Base-by-base conservation (phyloP, 1,140 invertebrate species). In the Homarus americanus region DNA sequence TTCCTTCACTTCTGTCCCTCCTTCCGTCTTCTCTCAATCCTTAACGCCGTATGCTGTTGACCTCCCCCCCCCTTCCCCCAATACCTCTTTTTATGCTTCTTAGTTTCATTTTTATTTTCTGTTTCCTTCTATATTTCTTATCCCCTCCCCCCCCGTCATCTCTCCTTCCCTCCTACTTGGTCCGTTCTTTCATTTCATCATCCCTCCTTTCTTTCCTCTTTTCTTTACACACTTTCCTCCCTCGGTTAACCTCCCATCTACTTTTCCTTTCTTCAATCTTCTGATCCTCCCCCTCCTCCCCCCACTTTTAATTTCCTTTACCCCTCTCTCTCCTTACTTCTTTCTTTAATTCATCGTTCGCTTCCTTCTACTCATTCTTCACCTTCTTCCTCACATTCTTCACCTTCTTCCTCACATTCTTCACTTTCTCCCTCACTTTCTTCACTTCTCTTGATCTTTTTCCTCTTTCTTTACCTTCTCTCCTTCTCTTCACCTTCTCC, bases 391-490 rank as follows among this genome's bases (percentile, higher is more conserved):
- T 1, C 7, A 7, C 44, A 49, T 49, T 1, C 7, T 10, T 49
- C 15, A 49, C 44, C 15, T 49, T 15, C 44, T 7, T 15, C 15
- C 44, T 15, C 44, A 49, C 44, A 7, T 49, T 15, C 44, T 49
- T 40, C 75, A 38, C 34, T 40, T 41, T 78, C 75, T 78, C 34
- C n/a, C 34, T 36, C 75, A 38, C 75, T 78, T 38, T 78, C 75
- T 78, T 38, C 2, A 32, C 41, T 41, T 78, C 38, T 78, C 76
- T 78, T 38, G 40, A 34, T 78, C 34, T 38, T 44, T 78, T 38
- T 41, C 40, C 41, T n/a, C 41, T n/a, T 38, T 38, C 44, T 44
- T 78, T 44, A 44, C 76, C 41, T 38, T 78, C 76, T 41, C 76
- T 24, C 24, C 9, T 72, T 72, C 32, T 34, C 66, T 2, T 24